Conservation (phyloP, 2,797 vertebrate species). For the Delichon dasypus region DNA sequence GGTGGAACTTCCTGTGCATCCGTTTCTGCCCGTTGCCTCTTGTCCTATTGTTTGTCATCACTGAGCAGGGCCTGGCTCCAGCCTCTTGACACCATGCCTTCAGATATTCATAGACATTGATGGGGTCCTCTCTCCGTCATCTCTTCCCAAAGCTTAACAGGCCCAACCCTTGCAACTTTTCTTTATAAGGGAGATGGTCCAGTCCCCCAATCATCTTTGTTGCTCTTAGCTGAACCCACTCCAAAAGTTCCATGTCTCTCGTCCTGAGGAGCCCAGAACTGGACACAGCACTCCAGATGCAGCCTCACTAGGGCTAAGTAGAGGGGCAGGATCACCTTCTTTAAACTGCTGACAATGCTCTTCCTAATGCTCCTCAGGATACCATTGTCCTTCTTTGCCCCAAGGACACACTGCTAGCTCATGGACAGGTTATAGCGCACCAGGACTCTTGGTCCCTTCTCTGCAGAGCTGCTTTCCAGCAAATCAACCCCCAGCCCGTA, state of each 20-base stretch:
- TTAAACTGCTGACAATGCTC: background rate
- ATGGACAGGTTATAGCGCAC: background rate
- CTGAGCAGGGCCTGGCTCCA: background rate
- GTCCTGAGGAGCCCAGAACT: background rate
- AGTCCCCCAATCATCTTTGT: background rate
- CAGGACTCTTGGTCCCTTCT: background rate
- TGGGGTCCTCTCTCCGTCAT: background rate
- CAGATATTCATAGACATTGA: background rate
- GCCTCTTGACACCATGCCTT: background rate
- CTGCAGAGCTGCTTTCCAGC: background rate
- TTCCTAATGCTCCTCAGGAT: background rate
- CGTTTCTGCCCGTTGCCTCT: background rate
- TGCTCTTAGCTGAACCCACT: fast-evolving
- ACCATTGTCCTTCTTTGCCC: background rate
- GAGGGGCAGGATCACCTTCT: background rate
- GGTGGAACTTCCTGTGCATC: background rate
- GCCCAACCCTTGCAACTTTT: background rate
- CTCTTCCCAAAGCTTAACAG: background rate
- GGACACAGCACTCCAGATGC: background rate
- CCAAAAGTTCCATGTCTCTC: background rate
- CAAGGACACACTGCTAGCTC: background rate
- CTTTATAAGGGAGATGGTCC: background rate
- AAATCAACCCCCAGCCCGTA: background rate
- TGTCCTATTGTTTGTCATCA: background rate
- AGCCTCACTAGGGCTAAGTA: background rate